Conservation (phyloP, 2,113 vertebrate genomes). For the Nothocercus nigrocapillus region DNA sequence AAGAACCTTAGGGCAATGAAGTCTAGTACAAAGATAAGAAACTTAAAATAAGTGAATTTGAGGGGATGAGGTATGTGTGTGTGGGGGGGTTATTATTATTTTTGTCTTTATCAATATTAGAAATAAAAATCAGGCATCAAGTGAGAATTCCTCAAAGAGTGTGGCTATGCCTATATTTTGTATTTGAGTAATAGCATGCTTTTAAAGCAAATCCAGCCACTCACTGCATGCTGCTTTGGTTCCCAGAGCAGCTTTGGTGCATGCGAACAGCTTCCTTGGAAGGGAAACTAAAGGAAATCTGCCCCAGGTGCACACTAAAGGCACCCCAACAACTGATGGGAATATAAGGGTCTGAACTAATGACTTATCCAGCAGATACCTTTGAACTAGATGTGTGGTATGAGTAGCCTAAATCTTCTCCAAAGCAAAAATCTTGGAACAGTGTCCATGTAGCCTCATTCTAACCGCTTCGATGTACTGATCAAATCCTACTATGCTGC, state of each 20-base stretch:
- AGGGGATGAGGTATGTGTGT: not conserved
- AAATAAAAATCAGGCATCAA: not conserved
- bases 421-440: too few species aligned
- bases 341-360: too few species aligned
- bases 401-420: too few species aligned
- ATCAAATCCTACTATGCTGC: not conserved
- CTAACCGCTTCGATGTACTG: too few species aligned
- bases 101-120: not conserved
- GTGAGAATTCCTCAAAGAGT: not conserved
- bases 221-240: not conserved
- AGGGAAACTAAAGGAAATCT: not conserved
- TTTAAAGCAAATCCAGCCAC: not conserved
- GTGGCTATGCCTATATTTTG: not conserved
- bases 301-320: not conserved
- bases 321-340: too few species aligned
- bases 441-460: too few species aligned
- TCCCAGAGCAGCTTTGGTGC: fast-evolving
- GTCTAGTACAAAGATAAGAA: not conserved
- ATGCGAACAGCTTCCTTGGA: not conserved
- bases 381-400: too few species aligned
- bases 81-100: too few species aligned
- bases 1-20: not conserved
- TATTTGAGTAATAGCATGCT: not conserved
- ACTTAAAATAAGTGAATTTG: not conserved
- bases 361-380: too few species aligned